phyloP scores from a whole-genome alignment of 2,113 vertebrate genomes.

The Cardinalis cardinalis region DNA sequence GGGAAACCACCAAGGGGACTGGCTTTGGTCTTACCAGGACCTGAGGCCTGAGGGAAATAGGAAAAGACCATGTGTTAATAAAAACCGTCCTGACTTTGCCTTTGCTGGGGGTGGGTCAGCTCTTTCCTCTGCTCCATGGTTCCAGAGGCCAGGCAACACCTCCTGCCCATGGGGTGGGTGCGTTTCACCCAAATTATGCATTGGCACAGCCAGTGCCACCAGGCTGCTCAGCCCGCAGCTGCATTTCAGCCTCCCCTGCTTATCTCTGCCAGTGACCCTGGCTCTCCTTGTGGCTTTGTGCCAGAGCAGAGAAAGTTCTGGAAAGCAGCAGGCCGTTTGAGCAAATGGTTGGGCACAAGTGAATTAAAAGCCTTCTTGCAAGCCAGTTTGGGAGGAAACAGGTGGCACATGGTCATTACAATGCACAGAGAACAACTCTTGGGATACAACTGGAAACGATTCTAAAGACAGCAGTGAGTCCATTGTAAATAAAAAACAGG shows the following conservation, averaged over 20 bases:
- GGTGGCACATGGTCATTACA: neutral
- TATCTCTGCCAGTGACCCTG: neutral
- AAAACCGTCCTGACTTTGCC: neutral
- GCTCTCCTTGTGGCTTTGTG: neutral
- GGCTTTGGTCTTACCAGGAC: neutral
- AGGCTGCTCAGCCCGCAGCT: neutral
- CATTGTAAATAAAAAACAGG: conserved; percentile 9
- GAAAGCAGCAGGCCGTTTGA: neutral
- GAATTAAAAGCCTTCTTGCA: neutral
- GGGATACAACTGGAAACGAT: neutral
- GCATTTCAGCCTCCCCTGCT: neutral
- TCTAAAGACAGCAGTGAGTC: neutral
- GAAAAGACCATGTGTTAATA: neutral
- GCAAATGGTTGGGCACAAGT: neutral
- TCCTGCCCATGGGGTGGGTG: neutral
- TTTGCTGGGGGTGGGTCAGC: neutral
- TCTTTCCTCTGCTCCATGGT: fast-evolving
- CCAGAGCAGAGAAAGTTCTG: neutral
- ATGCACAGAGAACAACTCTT: neutral
- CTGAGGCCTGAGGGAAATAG: neutral
- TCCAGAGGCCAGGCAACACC: neutral
- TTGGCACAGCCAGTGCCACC: neutral
- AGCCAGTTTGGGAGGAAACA: neutral
- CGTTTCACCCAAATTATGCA: neutral
- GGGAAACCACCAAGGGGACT: neutral